phyloP scores from a whole-genome alignment of 2,113 vertebrate genomes.

The Macrotus californicus region DNA sequence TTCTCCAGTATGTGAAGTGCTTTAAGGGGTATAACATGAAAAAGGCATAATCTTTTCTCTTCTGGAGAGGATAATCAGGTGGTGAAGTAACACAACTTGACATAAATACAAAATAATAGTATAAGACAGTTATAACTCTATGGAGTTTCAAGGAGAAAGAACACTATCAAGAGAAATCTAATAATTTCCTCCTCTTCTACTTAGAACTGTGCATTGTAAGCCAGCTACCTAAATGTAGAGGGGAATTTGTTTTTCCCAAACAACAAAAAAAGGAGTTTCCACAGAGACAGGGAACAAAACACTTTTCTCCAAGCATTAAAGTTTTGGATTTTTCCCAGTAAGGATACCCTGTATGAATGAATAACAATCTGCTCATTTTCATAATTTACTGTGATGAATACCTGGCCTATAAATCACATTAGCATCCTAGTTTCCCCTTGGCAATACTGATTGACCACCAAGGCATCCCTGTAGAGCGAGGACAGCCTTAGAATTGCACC shows the following conservation, averaged over 20 bases:
- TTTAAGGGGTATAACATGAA: background rate
- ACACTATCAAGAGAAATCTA: background rate
- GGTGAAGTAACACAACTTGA: background rate
- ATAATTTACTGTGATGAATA: background rate
- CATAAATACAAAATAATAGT: background rate
- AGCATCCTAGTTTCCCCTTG: background rate
- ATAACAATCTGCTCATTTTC: background rate
- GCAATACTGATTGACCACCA: background rate
- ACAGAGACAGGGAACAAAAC: background rate
- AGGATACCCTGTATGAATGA: background rate
- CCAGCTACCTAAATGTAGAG: background rate
- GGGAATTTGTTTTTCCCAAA: background rate
- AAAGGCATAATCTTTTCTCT: background rate
- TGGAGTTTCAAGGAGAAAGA: background rate
- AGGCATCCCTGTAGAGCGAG: fast-evolving
- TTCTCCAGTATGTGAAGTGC: background rate
- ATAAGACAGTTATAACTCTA: background rate
- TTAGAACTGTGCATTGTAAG: background rate
- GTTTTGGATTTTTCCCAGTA: background rate
- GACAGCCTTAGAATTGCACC: fast-evolving
- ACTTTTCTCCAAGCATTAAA: background rate
- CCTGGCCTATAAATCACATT: background rate
- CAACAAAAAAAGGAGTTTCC: background rate
- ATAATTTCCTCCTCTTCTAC: background rate
- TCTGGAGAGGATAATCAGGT: background rate